A percentile compares a stretch with the other conserved stretches of the same genome.
phyloP scores from a whole-genome alignment of 2,113 vertebrate species.

The Phasianus colchicus region DNA sequence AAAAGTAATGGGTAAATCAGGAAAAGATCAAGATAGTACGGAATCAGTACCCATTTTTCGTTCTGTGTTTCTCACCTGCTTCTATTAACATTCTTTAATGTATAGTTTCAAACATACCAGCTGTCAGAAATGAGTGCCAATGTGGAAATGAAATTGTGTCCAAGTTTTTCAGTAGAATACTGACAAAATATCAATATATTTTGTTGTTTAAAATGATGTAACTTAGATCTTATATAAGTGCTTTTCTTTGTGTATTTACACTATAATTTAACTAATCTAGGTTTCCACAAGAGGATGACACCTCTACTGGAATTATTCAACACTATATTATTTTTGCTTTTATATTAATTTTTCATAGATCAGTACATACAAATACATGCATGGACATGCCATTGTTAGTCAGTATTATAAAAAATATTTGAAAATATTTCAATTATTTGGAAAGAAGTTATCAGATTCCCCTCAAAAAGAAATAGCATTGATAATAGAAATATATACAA shows the following conservation, averaged over 20 bases:
- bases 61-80: neutral
- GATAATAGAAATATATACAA: neutral
- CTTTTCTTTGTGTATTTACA: neutral
- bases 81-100: neutral
- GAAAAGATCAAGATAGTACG: neutral
- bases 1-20: neutral
- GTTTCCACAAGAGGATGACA: neutral
- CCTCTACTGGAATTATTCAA: neutral
- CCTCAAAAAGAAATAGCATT: neutral
- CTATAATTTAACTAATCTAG: neutral
- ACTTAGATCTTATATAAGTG: neutral
- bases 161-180: neutral
- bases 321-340: neutral
- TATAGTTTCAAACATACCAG: neutral
- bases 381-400: neutral
- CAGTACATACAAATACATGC: neutral
- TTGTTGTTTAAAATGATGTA: neutral
- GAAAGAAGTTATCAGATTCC: neutral
- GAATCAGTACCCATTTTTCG: neutral
- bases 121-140: neutral
- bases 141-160: neutral
- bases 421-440: neutral
- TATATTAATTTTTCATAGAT: neutral
- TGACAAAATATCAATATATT: neutral
- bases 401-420: neutral